Percentiles rank a stretch among this genome's conserved stretches.
phyloP scores from a whole-genome alignment of 1,140 invertebrate genomes.

The Ceratina australensis region DNA sequence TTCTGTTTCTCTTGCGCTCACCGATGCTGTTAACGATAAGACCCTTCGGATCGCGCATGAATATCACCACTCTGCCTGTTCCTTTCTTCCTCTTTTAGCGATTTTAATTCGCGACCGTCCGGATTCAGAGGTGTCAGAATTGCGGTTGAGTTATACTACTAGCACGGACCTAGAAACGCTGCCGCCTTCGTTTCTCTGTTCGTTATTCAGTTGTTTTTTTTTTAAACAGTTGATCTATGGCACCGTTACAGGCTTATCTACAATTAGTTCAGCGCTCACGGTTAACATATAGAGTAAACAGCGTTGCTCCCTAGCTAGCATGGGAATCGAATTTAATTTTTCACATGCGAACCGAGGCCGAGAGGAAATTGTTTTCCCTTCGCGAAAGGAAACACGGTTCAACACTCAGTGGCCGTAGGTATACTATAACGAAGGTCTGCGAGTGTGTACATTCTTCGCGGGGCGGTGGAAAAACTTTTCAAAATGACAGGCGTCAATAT shows the following conservation, averaged over 20 bases:
- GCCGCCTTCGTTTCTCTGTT: too few species aligned
- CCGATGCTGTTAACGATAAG: constrained; percentile 33
- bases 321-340: constrained; percentile 5
- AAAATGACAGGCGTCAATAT: constrained; percentile 50
- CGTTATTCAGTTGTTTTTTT: background rate
- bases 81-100: background rate
- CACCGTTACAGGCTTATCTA: too few species aligned
- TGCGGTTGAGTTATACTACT: too few species aligned
- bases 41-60: constrained; percentile 7
- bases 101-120: too few species aligned
- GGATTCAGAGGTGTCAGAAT: too few species aligned
- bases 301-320: too few species aligned
- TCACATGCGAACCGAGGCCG: background rate
- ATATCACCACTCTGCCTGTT: background rate
- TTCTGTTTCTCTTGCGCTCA: background rate
- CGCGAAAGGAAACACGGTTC: constrained; percentile 2
- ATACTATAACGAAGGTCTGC: background rate
- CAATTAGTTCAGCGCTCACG: background rate
- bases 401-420: background rate
- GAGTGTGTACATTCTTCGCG: background rate
- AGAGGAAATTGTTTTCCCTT: background rate
- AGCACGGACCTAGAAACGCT: too few species aligned
- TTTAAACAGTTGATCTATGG: too few species aligned
- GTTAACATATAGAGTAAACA: background rate
- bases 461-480: constrained; percentile 19